Conservation (phyloP, 2,797 vertebrate species). For the Esox lucius region DNA sequence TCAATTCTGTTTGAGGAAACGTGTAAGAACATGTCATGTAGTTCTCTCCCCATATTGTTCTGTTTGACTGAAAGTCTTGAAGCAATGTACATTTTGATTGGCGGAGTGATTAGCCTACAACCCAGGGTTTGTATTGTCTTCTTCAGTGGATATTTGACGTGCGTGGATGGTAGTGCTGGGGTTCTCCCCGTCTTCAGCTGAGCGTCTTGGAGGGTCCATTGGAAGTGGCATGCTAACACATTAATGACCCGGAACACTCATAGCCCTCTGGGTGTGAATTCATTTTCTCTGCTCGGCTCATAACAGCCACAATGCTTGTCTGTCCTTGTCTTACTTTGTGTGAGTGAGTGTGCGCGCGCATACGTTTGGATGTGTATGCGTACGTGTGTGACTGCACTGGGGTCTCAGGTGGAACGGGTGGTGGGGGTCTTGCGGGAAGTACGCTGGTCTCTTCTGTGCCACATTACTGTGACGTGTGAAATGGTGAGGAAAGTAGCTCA, state of each 20-base stretch:
- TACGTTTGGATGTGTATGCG: conserved; percentile 16
- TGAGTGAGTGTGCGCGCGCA: conserved; percentile 6
- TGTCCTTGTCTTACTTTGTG: too few relatives aligned
- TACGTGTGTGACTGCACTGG: conserved; percentile 18
- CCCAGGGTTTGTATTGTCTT: neutral
- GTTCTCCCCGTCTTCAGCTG: neutral
- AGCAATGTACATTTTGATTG: too few relatives aligned
- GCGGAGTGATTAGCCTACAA: too few relatives aligned
- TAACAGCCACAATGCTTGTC: conserved; percentile 9
- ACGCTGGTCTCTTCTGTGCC: conserved; percentile 64
- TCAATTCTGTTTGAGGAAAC: too few relatives aligned
- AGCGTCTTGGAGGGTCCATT: conserved; percentile 11
- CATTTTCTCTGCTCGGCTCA: conserved; percentile 13
- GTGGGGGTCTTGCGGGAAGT: conserved; percentile 15
- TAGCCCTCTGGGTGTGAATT: conserved; percentile 44
- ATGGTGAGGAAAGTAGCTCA: conserved; percentile 84
- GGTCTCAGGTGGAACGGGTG: conserved; percentile 12
- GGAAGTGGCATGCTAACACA: conserved; percentile 36
- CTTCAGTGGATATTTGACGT: neutral
- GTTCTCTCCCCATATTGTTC: too few relatives aligned
- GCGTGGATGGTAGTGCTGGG: neutral
- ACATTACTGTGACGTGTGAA: conserved; percentile 84
- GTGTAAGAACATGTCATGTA: too few relatives aligned
- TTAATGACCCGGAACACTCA: conserved; percentile 44
- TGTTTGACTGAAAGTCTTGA: too few relatives aligned